Base-by-base conservation (phyloP, 2,113 vertebrate species). In the Budorcas taxicolor region DNA sequence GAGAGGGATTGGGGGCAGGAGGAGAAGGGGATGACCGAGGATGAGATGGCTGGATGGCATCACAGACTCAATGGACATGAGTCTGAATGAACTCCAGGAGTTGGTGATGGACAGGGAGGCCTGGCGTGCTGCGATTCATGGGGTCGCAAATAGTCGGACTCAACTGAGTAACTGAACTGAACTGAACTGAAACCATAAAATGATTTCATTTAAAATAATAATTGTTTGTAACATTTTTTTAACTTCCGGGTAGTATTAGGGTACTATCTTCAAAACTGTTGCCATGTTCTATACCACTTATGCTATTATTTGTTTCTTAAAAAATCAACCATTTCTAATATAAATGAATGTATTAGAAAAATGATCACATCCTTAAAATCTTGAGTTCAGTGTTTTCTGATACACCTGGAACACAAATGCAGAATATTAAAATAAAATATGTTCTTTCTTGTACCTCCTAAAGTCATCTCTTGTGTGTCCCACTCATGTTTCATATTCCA, bases 361-460 rank as follows among this genome's bases (percentile, higher is more conserved):
- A 21, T 74, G 52, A 86, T 36, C 71, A 62, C 33, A 85, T 16
- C 47, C 27, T 57, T 36, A 5, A 93, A 84, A n/a, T 71, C 36
- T 83, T 94, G 71, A 93, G 14, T 97, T 91, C 47, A 71, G 16
- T 64, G 11, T 23, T 95, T 76, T 78, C 64, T 53, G 60, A 36
- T n/a, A 58, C 8, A n/a, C 17, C 25, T 64, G 27, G 64, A 91
- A 97, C 84, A 92, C 45, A 60, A 90, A 80, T 50, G 5, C n/a
- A 71, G 64, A 82, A 29, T 40, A 82, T 53, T 81, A 64, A 95
- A 29, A 52, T 4, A 43, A 87, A 90, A 74, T 36, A 27, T 45
- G 19, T 57, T 80, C 36, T 25, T 5, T 16, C 21, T 29, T 23
- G 29, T 25, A 40, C 27, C 6, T 53, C 43, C n/a, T 60, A 53